Conservation (phyloP, 37 sponge, comb jelly and placozoan genomes). For the Lycopodina hypogea region DNA sequence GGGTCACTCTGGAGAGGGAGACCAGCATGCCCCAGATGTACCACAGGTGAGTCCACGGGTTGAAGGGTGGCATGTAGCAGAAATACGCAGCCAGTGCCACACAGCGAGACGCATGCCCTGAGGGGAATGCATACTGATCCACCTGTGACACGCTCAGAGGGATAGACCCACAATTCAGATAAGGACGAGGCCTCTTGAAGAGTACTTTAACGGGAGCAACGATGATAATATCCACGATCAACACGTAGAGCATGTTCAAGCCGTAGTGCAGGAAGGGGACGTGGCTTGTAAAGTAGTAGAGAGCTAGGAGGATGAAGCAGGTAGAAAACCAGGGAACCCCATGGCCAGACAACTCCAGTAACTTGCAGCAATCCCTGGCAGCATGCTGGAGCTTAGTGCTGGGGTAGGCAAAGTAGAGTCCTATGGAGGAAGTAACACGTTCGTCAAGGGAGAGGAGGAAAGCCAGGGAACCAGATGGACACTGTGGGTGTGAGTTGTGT, state of each 20-base stretch:
- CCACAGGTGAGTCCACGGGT: conserved; percentile 49
- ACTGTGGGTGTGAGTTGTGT: conserved; percentile 10
- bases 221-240: conserved; percentile 64
- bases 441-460: conserved; percentile 31
- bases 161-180: conserved; percentile 59
- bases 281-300: conserved; percentile 7
- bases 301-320: conserved; percentile 13
- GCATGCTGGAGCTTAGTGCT: not conserved
- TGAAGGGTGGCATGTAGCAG: conserved; percentile 58
- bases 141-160: conserved; percentile 60
- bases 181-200: conserved; percentile 77
- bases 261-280: conserved; percentile 10
- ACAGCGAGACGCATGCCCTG: conserved; percentile 86
- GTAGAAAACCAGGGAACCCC: conserved; percentile 60
- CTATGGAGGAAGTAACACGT: conserved; percentile 4
- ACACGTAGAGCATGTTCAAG: conserved; percentile 43
- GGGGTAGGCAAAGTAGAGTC: conserved; percentile 22
- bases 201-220: conserved; percentile 71
- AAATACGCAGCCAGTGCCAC: conserved; percentile 69
- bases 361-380: conserved; percentile 24
- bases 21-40: conserved; percentile 71
- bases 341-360: conserved; percentile 67
- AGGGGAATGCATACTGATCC: conserved; percentile 88
- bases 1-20: conserved; percentile 60
- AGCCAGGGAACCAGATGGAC: conserved; percentile 7